Evolutionary conservation across 2,797 vertebrate species (phyloP).

Genomic region (Gambusia yucatana): DNA sequence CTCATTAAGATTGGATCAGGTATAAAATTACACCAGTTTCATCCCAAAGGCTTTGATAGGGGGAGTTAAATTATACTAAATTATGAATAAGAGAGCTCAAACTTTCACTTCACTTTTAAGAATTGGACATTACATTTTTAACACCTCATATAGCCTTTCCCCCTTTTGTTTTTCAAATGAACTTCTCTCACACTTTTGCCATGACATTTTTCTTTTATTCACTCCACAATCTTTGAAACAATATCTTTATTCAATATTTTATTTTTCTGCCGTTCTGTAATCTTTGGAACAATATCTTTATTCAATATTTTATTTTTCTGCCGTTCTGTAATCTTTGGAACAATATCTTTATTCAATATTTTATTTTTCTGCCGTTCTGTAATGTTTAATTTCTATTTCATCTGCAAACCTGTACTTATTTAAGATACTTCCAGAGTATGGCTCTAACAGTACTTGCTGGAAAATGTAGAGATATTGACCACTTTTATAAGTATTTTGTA

Average conservation of each 20-base stretch:
- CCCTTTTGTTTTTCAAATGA: not conserved
- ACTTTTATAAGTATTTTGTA: not conserved
- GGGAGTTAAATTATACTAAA: conserved; percentile 33
- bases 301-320: not conserved
- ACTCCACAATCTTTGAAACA: not conserved
- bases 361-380: not conserved
- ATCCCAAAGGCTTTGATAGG: conserved; percentile 2
- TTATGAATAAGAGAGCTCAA: conserved; percentile 10
- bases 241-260: not conserved
- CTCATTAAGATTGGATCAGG: conserved; percentile 98
- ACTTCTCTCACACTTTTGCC: not conserved
- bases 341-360: not conserved
- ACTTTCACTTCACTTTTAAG: not conserved
- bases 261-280: not conserved
- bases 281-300: not conserved
- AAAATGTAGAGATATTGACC: not conserved
- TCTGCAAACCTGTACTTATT: not conserved
- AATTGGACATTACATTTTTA: not conserved
- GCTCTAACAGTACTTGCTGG: not conserved
- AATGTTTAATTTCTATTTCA: not conserved
- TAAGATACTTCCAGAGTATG: not conserved
- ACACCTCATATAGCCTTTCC: not conserved
- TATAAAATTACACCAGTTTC: conserved; percentile 63
- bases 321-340: not conserved
- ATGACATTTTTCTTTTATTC: not conserved